Evolutionary conservation across 2,113 vertebrate genomes (phyloP).

Genomic region (Archocentrus centrarchus): DNA sequence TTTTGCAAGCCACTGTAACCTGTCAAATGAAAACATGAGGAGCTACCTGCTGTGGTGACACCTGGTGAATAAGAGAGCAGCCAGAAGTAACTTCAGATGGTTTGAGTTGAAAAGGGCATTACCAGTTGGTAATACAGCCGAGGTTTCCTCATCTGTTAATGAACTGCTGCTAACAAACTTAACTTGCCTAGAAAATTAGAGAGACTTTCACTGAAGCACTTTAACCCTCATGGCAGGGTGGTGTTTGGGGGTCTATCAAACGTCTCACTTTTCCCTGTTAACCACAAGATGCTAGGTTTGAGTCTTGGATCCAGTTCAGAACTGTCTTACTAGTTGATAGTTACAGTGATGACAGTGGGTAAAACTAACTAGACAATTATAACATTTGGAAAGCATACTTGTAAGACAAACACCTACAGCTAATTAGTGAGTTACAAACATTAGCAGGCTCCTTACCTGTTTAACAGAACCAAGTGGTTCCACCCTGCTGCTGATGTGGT

Average conservation of each 20-base stretch:
- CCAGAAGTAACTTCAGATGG: neutral
- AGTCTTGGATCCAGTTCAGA: neutral
- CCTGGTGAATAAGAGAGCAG: neutral
- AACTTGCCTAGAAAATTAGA: neutral
- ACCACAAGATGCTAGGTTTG: neutral
- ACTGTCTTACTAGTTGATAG: neutral
- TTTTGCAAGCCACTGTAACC: neutral
- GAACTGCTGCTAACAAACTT: neutral
- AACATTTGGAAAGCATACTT: neutral
- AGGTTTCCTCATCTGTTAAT: neutral
- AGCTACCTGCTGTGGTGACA: neutral
- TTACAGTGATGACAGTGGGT: too few species aligned
- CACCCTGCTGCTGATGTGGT: neutral
- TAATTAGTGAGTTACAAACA: neutral
- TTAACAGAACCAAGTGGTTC: neutral
- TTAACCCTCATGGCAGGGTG: neutral
- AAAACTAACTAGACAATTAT: neutral
- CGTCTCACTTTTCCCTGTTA: neutral
- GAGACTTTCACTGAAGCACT: neutral
- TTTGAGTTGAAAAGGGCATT: neutral
- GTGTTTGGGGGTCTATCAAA: neutral
- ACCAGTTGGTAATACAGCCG: neutral
- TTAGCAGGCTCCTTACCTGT: slow-evolving; percentile 36
- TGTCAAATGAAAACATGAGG: neutral
- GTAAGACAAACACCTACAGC: neutral